Base-by-base conservation (phyloP, 1,140 invertebrate species). In the Neomicropteryx cornuta region DNA sequence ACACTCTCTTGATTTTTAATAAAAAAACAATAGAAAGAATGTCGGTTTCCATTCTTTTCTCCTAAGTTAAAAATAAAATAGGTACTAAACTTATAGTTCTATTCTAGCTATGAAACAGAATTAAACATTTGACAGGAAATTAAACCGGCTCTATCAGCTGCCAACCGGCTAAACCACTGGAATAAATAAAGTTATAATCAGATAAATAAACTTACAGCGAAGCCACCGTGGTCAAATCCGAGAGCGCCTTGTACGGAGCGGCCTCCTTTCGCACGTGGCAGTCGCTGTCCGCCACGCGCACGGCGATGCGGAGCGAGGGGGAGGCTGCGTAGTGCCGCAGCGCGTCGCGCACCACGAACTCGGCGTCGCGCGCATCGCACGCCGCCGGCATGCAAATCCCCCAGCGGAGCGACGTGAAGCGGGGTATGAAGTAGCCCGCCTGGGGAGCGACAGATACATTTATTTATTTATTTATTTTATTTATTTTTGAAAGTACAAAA, bases 401-500 rank as follows among this genome's bases (percentile, higher is more conserved):
- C 78, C 78, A 81, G 42, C 77, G 77, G 27, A 76, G 53, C 30
- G 76, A 73, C 5, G 75, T 76, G 52, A 79, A 80, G 49, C 71
- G 71, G 37, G 79, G 77, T 52, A 78, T 63, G 55, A 80, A 78
- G 60, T 82, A 76, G 55, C 72, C 73, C 44, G 76, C 71, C 78
- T 81, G 55, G 28, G n/a, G n/a, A n/a, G n/a, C n/a, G n/a, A n/a
- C n/a, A n/a, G n/a, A n/a, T n/a, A n/a, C n/a, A n/a, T n/a, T n/a
- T n/a, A n/a, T n/a, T n/a, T n/a, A n/a, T n/a, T n/a, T n/a, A n/a
- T n/a, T n/a, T n/a, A n/a, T n/a, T n/a, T n/a, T 8, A 27, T 13
- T 8, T 13, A 27, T 27, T 27, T 27, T 27, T 27, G 23, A 13
- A 13, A 13, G 8, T 27, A 27, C 13, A 27, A 13, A 27, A 27